A percentile compares a stretch with the other conserved stretches of the same genome.
Conservation (phyloP, 2,797 vertebrate genomes). For the Leptatherina wallacei region DNA sequence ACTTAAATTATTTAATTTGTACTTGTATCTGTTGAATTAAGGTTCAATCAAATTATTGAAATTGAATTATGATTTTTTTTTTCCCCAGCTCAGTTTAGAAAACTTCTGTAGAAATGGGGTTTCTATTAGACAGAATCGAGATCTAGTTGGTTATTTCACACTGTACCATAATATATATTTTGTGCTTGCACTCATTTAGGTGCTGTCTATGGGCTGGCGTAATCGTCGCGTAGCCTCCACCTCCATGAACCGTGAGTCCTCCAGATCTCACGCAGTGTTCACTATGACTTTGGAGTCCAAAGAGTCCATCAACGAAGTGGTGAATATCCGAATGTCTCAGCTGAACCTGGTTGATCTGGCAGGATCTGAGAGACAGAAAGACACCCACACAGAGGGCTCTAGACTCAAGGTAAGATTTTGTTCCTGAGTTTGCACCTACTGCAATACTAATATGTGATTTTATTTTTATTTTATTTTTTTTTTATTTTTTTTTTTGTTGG, state of each 20-base stretch:
- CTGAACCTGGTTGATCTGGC: slow-evolving; percentile 96
- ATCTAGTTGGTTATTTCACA: background rate
- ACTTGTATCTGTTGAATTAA: too few relatives aligned
- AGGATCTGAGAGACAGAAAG: slow-evolving; percentile 95
- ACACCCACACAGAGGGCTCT: slow-evolving; percentile 91
- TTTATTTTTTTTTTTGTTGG: background rate
- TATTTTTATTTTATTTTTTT: too few relatives aligned
- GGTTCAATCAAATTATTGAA: too few relatives aligned
- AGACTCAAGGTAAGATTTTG: slow-evolving; percentile 87
- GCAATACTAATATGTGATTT: background rate
- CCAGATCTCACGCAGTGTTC: slow-evolving; percentile 95
- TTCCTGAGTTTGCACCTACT: background rate
- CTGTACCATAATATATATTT: background rate
- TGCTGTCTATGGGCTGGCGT: slow-evolving; percentile 93
- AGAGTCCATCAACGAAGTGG: slow-evolving; percentile 88
- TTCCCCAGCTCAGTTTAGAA: too few relatives aligned
- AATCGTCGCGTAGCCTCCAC: slow-evolving; percentile 95
- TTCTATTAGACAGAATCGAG: background rate
- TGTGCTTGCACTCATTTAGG: slow-evolving; percentile 70
- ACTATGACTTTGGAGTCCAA: slow-evolving; percentile 94
- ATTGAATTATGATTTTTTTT: too few relatives aligned
- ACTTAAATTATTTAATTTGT: too few relatives aligned
- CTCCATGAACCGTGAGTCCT: slow-evolving; percentile 98
- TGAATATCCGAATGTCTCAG: slow-evolving; percentile 93
- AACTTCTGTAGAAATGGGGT: background rate